phyloP scores from a whole-genome alignment of 2,888 invertebrate species.

The Zootermopsis nevadensis region DNA sequence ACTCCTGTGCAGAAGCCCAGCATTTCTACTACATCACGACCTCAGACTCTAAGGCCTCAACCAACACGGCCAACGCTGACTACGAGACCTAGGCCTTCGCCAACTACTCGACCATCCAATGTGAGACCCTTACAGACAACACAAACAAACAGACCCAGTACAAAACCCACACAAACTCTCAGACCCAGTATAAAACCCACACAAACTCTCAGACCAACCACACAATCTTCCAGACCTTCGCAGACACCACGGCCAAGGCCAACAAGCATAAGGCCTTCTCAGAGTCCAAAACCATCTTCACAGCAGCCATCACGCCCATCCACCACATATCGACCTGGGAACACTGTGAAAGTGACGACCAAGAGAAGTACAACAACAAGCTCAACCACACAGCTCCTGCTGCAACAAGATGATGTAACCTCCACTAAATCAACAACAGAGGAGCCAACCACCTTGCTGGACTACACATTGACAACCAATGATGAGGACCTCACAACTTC shows the following conservation, averaged over 20 bases:
- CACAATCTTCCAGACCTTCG: slow-evolving; percentile 37
- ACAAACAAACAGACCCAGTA: neutral
- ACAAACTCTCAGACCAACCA: slow-evolving; percentile 5
- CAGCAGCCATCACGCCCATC: slow-evolving; percentile 53
- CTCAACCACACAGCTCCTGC: slow-evolving; percentile 1
- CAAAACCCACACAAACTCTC: neutral
- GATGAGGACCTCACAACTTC: slow-evolving; percentile 55
- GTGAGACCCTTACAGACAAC: neutral
- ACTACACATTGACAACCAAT: slow-evolving; percentile 59
- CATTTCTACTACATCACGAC: neutral
- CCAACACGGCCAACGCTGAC: neutral
- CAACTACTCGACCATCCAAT: slow-evolving; percentile 9
- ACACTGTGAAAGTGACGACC: slow-evolving; percentile 21
- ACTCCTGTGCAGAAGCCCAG: neutral
- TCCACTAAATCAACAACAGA: slow-evolving; percentile 59
- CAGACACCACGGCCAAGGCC: slow-evolving; percentile 56
- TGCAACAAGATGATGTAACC: slow-evolving; percentile 52
- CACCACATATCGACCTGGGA: slow-evolving; percentile 53
- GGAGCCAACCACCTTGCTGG: slow-evolving; percentile 60
- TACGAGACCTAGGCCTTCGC: neutral
- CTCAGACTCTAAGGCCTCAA: neutral
- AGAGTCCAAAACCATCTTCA: neutral
- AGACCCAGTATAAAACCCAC: slow-evolving; percentile 3
- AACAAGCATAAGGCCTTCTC: slow-evolving; percentile 13
- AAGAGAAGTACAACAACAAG: slow-evolving; percentile 48